A percentile compares a stretch with the other conserved stretches of the same genome.
These are phyloP conservation scores for Beris chalybata DNA, from an alignment of 2,888 invertebrate species.

Conservation along the genomic window DNA sequence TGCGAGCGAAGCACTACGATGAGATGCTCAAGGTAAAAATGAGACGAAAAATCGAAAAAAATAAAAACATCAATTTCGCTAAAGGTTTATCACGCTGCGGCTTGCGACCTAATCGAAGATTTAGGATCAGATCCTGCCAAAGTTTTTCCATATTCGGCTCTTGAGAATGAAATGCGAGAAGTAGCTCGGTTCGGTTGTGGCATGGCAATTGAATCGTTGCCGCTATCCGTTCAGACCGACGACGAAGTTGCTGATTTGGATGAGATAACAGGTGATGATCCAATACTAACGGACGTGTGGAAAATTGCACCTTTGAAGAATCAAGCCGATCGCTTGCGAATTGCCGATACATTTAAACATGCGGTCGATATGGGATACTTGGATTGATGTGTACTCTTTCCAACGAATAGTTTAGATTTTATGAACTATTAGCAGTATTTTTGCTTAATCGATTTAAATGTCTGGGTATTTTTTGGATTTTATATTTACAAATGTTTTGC, in stretches of 20 bases:
- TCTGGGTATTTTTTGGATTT: too few species aligned
- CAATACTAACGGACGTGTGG: conserved; percentile 66
- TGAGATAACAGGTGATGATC: conserved; percentile 45
- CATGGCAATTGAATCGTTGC: conserved; percentile 61
- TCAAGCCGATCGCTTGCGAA: conserved; percentile 61
- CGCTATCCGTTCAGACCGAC: conserved; percentile 60
- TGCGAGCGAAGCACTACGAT: conserved; percentile 63
- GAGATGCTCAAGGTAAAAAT: conserved; percentile 47
- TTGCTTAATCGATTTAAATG: too few species aligned
- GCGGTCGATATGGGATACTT: conserved; percentile 65
- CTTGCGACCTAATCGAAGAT: conserved; percentile 60
- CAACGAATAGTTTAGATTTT: too few species aligned
- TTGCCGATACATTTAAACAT: conserved; percentile 67
- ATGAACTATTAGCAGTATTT: too few species aligned
- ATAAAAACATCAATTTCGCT: conserved; percentile 50
- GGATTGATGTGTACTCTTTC: conserved; percentile 41
- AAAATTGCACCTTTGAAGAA: conserved; percentile 63
- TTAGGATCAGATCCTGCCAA: conserved; percentile 64
- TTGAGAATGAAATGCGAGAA: conserved; percentile 56
- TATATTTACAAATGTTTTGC: too few species aligned
- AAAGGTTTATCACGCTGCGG: conserved; percentile 62
- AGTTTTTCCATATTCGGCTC: conserved; percentile 54
- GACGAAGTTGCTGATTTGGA: conserved; percentile 61
- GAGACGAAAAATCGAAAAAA: background rate
- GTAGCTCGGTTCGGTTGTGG: conserved; percentile 59